Evolutionary conservation across 2,888 invertebrate genomes (phyloP), one percentile per base, ranked within the genome.

Genomic region (Hydrotaea diabolus): DNA sequence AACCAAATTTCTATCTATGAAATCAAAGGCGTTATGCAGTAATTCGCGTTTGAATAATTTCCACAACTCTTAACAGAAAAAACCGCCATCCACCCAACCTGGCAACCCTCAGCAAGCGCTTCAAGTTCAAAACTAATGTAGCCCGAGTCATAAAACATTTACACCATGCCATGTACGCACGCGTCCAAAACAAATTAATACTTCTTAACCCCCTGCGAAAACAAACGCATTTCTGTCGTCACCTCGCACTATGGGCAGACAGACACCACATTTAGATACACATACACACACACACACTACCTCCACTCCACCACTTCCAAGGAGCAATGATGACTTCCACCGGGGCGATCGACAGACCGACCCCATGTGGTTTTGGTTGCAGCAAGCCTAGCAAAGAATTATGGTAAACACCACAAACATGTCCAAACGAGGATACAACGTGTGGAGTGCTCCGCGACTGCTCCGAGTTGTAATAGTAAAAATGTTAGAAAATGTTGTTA

Each of bases 401-500:
- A 85, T 85, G 82, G 64, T 39, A 74, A 74, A 74, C 73, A 74
- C 57, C 57, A 57, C 9, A 23, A 39, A 76, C 72, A 72, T 71
- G 73, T 31, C 11, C 66, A 8, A 13, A 39, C 36, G n/a, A n/a
- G n/a, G n/a, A n/a, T n/a, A n/a, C n/a, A n/a, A n/a, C n/a, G n/a
- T n/a, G 31, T 64, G 5, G 57, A 1, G 57, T 15, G 15, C 7
- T 23, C 59, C n/a, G 26, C 13, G 15, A 31, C 5, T 11, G 69
- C 46, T 26, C 71, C 59, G 11, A 77, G 59, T 66, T 26, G 77
- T 31, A 82, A 85, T 85, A 85, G 85, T 80, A 85, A 85, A 85
- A 85, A 85, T 85, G 85, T 85, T 85, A 85, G 85, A 85, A 85
- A 85, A 85, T 80, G 82, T 80, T 85, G 85, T 85, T 69, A 66